Conservation (phyloP, 2,888 invertebrate genomes). For the Ecdyonurus torrentis region DNA sequence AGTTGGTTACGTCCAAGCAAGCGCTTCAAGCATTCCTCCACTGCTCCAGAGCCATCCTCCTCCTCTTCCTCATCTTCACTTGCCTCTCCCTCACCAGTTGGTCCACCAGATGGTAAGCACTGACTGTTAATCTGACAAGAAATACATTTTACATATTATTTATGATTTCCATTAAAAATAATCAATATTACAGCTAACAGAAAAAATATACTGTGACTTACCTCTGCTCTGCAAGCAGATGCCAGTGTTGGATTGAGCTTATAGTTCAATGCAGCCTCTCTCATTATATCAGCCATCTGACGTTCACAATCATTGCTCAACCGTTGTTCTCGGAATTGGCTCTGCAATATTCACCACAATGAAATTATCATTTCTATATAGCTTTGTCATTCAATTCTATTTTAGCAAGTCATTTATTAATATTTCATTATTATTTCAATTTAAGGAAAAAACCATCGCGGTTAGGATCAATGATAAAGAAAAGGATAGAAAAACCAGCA, state of each 20-base stretch:
- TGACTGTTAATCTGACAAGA: constrained; percentile 27
- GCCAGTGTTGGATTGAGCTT: constrained; percentile 76
- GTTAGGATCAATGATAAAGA: too few relatives aligned
- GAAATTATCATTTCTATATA: not conserved
- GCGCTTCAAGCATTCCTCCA: constrained; percentile 80
- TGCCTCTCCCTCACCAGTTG: constrained; percentile 21
- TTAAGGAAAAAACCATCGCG: too few relatives aligned
- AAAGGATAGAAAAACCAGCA: too few relatives aligned
- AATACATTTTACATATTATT: constrained; percentile 5
- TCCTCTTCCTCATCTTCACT: constrained; percentile 27
- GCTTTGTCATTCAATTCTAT: not conserved
- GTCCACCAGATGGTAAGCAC: constrained; percentile 18
- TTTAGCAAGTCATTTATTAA: not conserved
- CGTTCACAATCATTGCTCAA: constrained; percentile 60
- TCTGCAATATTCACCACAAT: constrained; percentile 16
- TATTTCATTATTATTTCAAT: too few relatives aligned
- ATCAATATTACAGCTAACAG: not conserved
- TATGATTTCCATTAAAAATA: too few relatives aligned
- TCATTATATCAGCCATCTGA: constrained; percentile 63
- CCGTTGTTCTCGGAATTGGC: constrained; percentile 55
- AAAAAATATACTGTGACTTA: constrained; percentile 19
- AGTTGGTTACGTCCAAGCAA: constrained; percentile 57
- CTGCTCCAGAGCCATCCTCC: constrained; percentile 39
- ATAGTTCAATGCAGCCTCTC: constrained; percentile 81
- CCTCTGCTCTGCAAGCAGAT: constrained; percentile 54